Percentiles rank a stretch among this genome's conserved stretches.
Conservation (phyloP, 2,797 vertebrate species). For the Picus viridis region DNA sequence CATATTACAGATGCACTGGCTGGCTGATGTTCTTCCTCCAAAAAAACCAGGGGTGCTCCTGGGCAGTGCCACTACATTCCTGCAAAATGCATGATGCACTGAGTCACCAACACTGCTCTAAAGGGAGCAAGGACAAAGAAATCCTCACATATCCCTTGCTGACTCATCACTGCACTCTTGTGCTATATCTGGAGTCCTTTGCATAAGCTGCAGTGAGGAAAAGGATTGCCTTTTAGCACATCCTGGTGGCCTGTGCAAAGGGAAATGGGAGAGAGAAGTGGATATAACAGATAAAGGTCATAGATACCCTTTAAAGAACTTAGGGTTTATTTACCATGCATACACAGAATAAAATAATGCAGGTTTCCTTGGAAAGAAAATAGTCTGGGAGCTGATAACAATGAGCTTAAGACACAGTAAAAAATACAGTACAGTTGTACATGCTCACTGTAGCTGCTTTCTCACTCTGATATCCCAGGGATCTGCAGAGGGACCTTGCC, state of each 20-base stretch:
- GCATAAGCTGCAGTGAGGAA: neutral
- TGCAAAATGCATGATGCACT: neutral
- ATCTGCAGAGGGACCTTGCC: neutral
- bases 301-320: neutral
- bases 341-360: neutral
- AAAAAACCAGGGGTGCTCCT: neutral
- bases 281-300: neutral
- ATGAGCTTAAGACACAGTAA: neutral
- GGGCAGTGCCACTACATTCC: neutral
- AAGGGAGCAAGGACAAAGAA: neutral
- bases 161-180: neutral
- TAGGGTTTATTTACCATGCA: neutral
- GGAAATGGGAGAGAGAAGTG: neutral
- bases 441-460: neutral
- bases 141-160: neutral
- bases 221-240: constrained; percentile 21
- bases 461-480: neutral
- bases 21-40: neutral
- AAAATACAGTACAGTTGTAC: neutral
- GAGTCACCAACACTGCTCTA: neutral
- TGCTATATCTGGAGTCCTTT: neutral
- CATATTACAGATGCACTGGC: neutral
- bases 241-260: neutral
- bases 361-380: neutral
- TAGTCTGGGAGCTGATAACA: neutral